Evolutionary conservation across 2,888 invertebrate genomes (phyloP).

Genomic region (Eupithecia vulgata): DNA sequence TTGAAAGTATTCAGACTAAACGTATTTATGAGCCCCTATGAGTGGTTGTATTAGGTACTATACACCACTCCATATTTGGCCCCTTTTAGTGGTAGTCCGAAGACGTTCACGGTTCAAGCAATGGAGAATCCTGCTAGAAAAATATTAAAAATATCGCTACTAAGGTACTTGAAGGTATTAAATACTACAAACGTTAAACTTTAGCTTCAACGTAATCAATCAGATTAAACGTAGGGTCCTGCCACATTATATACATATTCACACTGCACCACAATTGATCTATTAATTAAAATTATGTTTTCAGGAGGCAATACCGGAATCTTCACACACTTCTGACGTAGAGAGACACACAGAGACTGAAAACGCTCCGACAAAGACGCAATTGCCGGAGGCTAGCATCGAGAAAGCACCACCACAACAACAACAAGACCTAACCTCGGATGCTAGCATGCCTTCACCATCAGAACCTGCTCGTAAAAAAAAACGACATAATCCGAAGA

Average conservation of each 20-base stretch:
- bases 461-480: constrained; percentile 13
- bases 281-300: too few species aligned
- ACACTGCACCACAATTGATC: constrained; percentile 19
- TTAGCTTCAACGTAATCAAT: too few species aligned
- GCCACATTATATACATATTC: constrained; percentile 10
- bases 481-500: too few species aligned
- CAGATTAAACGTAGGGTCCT: too few species aligned
- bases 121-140: not conserved
- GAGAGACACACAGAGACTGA: constrained; percentile 14
- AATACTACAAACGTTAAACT: too few species aligned
- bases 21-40: constrained; percentile 4
- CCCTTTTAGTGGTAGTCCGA: too few species aligned
- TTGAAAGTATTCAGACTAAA: constrained; percentile 12
- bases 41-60: constrained; percentile 4
- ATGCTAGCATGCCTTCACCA: constrained; percentile 14
- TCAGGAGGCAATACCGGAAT: constrained; percentile 22
- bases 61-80: constrained; percentile 3
- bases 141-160: too few species aligned
- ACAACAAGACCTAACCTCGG: constrained; percentile 20
- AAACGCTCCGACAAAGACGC: constrained; percentile 10
- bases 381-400: constrained; percentile 15
- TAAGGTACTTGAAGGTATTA: too few species aligned
- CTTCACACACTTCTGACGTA: constrained; percentile 22
- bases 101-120: constrained; percentile 9
- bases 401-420: constrained; percentile 17